Conservation (phyloP, 2,113 vertebrate genomes). For the Nesospiza acunhae region DNA sequence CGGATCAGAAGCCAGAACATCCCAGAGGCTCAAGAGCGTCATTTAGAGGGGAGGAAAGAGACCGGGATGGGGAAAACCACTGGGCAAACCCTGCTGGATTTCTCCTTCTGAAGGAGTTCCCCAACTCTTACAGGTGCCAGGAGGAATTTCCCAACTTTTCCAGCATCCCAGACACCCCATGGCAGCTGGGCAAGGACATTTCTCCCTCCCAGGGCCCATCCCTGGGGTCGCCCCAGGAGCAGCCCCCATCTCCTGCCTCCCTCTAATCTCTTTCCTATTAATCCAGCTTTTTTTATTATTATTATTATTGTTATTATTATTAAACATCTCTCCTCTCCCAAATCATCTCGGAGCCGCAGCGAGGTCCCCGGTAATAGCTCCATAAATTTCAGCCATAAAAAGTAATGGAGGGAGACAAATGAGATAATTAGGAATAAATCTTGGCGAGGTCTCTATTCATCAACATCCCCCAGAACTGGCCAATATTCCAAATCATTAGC, state of each 20-base stretch:
- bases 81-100: neutral
- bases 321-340: constrained; percentile 72
- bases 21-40: neutral
- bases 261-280: constrained; percentile 30
- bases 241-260: neutral
- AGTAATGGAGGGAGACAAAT: constrained; percentile 99
- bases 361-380: constrained; percentile 87
- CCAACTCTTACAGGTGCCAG: constrained; percentile 24
- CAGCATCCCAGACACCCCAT: neutral
- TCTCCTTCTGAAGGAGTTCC: neutral
- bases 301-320: constrained; percentile 80
- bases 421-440: constrained; percentile 99
- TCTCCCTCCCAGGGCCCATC: neutral
- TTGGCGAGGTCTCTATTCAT: constrained; percentile 94
- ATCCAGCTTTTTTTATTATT: constrained; percentile 50
- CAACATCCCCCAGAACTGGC: constrained; percentile 92
- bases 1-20: neutral
- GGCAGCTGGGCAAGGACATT: neutral
- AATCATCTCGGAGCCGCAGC: constrained; percentile 36
- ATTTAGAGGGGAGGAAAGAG: fast-evolving
- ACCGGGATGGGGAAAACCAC: fast-evolving
- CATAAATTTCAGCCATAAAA: constrained; percentile 99
- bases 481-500: constrained; percentile 99
- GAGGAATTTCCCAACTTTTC: constrained; percentile 19
- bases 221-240: neutral